These are phyloP conservation scores for Strigops habroptila DNA, from an alignment of 2,113 vertebrate species.

Conservation along the genomic window DNA sequence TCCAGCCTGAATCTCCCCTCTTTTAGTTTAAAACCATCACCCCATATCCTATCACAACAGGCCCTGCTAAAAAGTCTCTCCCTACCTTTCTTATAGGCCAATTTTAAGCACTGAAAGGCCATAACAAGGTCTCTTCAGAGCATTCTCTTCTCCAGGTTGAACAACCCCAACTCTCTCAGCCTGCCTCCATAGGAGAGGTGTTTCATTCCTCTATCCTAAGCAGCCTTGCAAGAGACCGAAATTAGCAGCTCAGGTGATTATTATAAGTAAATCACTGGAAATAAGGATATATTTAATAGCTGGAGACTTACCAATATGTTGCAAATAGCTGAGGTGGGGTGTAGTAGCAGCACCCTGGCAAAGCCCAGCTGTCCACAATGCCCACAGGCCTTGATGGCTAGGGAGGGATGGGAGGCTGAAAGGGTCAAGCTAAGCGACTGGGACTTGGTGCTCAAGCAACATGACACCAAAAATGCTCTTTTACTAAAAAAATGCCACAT, in stretches of 20 bases:
- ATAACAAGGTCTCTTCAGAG: background rate
- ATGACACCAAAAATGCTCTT: rapidly evolving
- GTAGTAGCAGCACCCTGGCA: background rate
- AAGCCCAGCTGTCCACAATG: background rate
- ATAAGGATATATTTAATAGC: background rate
- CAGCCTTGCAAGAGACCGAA: background rate
- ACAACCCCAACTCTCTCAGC: background rate
- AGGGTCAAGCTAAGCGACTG: background rate
- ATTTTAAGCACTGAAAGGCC: background rate
- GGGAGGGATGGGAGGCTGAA: background rate
- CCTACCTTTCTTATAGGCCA: background rate
- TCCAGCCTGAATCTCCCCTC: background rate
- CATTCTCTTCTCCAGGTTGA: background rate
- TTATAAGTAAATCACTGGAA: background rate
- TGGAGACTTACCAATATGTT: background rate
- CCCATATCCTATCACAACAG: background rate
- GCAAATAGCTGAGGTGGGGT: background rate
- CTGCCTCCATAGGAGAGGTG: background rate
- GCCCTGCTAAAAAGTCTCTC: background rate
- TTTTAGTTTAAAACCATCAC: background rate
- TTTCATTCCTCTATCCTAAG: background rate
- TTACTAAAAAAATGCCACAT: background rate
- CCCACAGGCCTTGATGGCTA: background rate
- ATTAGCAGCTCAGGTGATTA: background rate
- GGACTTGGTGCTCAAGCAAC: background rate